Base-by-base conservation (phyloP, 2,888 invertebrate genomes). In the Drosophila emarginata region DNA sequence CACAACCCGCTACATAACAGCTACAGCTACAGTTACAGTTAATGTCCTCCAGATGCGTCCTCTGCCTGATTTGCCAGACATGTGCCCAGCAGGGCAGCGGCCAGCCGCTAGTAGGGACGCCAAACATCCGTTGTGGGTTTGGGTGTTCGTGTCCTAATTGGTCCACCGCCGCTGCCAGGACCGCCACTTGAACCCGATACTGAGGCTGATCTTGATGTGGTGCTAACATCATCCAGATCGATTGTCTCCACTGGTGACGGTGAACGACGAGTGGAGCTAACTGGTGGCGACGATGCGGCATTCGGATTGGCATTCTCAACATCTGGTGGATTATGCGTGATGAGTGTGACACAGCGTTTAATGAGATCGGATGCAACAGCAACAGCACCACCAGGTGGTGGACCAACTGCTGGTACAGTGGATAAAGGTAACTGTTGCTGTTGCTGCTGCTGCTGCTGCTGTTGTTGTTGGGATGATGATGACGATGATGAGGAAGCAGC, bases 101-200 rank as follows among this genome's bases (percentile, higher is more conserved):
- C 89, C 81, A 87, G 87, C 79, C 90, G 91, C 91, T 91, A 96
- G 91, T 96, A 96, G 14, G 96, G 96, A 88, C 96, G 94, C 96
- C 96, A 96, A 66, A 96, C 96, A 87, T 96, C 95, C n/a, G 94
- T 93, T 64, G 94, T 85, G 88, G 89, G 92, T 79, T 89, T 91
- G 79, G 91, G 89, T 56, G 91, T 91, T 61, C 92, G 92, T 64
- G 92, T 92, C 63, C 92, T 91, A 60, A 91, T 92, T 0, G 83
- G 84, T 2, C 85, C 83, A 4, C 73, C 84, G 2, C 69, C 73
- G 0, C 76, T 61, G 12, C 80, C 73, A 4, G 18, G 18, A 7
- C 74, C 72, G 15, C 79, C 76, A 23, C 71, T 67, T 9, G 64
- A 67, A 2, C 61, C 45, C 5, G 79, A 78, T 28, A 84, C 84